A percentile compares a stretch with the other conserved stretches of the same genome.
Conservation (phyloP, 2,797 vertebrate genomes). For the Microhierax caerulescens region DNA sequence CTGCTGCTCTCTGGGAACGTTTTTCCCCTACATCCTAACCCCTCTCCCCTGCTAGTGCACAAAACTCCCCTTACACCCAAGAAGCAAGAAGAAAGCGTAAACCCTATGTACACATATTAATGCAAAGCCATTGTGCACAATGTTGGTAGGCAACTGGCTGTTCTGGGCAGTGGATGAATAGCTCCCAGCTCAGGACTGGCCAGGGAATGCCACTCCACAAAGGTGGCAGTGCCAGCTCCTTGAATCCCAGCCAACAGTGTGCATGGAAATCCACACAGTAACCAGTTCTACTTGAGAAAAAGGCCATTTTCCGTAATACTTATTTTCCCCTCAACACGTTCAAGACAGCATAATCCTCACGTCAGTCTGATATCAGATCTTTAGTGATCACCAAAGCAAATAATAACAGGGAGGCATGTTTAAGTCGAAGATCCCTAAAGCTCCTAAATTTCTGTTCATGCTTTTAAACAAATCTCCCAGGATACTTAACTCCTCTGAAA, state of each 20-base stretch:
- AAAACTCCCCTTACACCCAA: background rate
- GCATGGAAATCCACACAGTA: accelerated
- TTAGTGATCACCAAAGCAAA: background rate
- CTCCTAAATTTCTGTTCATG: background rate
- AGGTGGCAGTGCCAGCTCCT: background rate
- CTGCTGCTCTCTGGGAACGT: background rate
- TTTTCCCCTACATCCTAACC: background rate
- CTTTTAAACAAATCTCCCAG: background rate
- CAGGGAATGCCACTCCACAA: accelerated
- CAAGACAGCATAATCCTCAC: background rate
- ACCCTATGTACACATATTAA: background rate
- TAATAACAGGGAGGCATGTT: background rate
- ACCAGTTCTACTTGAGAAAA: background rate
- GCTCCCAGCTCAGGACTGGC: background rate
- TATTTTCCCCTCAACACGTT: background rate
- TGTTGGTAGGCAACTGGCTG: background rate
- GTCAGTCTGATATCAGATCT: background rate
- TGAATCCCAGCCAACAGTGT: accelerated
- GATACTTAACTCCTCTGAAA: background rate
- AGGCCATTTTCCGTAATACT: background rate
- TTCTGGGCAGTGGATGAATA: background rate
- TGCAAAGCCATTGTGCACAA: accelerated
- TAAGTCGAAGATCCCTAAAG: background rate
- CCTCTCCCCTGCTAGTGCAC: background rate
- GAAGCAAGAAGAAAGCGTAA: background rate